Evolutionary conservation across 2,113 vertebrate species (phyloP).

Genomic region (Chiloscyllium plagiosum): DNA sequence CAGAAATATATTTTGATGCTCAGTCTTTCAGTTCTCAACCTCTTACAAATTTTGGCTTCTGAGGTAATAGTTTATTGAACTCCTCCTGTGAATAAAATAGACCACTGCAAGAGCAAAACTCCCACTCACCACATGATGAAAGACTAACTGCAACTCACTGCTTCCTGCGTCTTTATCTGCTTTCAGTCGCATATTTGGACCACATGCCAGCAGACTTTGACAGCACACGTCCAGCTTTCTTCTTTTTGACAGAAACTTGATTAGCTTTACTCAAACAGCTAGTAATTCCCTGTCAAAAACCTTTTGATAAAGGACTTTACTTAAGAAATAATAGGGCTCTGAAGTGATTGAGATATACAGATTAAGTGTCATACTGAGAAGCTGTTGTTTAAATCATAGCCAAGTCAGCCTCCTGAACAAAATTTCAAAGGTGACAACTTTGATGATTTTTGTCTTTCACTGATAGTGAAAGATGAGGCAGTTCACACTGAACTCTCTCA

Average conservation of each 20-base stretch:
- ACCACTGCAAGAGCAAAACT: neutral
- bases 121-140: neutral
- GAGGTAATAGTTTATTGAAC: neutral
- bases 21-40: neutral
- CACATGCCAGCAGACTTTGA: conserved; percentile 28
- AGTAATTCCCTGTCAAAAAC: conserved; percentile 30
- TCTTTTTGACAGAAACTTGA: conserved; percentile 17
- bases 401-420: neutral
- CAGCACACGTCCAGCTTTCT: conserved; percentile 4
- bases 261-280: conserved; percentile 30
- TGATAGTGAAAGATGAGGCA: neutral
- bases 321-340: conserved; percentile 1
- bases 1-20: conserved; percentile 1
- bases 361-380: conserved; percentile 31
- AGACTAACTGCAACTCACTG: neutral
- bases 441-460: neutral
- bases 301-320: conserved; percentile 22
- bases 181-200: conserved; percentile 18
- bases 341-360: conserved; percentile 23
- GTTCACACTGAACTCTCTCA: neutral
- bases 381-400: conserved; percentile 1
- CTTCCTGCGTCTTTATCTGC: conserved; percentile 19
- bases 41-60: neutral
- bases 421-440: conserved; percentile 28
- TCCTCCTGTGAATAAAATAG: conserved; percentile 3